Base-by-base conservation (phyloP, 1,140 invertebrate species). In the Diuraphis noxia region DNA sequence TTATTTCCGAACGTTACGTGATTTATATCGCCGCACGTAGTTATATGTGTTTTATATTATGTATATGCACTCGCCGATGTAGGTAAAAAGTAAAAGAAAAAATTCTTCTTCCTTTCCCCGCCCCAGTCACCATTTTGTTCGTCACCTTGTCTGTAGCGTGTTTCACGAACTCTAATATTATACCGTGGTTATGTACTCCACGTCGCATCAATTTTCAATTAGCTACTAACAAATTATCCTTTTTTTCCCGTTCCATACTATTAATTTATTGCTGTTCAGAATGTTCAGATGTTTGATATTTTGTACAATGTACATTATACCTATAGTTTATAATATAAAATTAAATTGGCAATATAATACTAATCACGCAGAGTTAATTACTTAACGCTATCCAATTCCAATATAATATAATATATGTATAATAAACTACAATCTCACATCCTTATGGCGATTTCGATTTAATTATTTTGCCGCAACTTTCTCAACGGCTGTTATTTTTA, bases 1-100 rank as follows among this genome's bases (percentile, higher is more conserved):
- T 56, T 87, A 87, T 56, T 87, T 56, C 85, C 85, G 85, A 87
- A 87, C 85, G 85, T 19, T 43, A 46, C 84, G 84, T 86, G 84
- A 86, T 86, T 86, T 86, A 86, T 86, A 86, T 41, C 46, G 46
- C 36, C 2, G 10, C 46, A 34, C 84, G 84, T 34, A 52, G 36
- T 17, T 52, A 34, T 23, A 84, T n/a, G n/a, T 41, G 41, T 36
- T 23, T 82, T 49, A 49, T 36, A 49, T 13, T 36, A 49, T 13
- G 7, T 43, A n/a, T 49, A 36, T 21, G 6, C 34, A 23, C n/a
- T 23, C 41, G n/a, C 17, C 30, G 41, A n/a, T 17, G 46, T 30
- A 49, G 46, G 30, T 40, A 30, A 25, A 38, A 23, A 56, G 30
- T 40, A 38, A 13, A 52, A 52, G 49, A 87, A 36, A 52, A 46